Base-by-base conservation (phyloP, 2,113 vertebrate species). In the Hippocampus abdominalis region DNA sequence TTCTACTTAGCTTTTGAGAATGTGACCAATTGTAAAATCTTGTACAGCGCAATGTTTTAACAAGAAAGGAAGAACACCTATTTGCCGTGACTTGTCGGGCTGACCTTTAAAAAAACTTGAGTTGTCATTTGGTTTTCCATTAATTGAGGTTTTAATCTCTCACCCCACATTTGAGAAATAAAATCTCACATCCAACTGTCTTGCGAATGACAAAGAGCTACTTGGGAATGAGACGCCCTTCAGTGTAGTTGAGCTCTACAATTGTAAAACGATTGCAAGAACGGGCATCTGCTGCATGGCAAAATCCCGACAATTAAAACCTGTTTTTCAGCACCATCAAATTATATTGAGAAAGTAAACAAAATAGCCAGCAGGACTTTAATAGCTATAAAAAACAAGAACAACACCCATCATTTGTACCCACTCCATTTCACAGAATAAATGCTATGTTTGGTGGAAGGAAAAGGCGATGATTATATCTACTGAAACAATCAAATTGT, bases 241-340 rank as follows among this genome's bases (percentile, higher is more conserved):
- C 76, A 53, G 8, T 72, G 54, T 66, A 80, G 73, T 9, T 70
- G 21, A 69, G 67, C 51, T 72, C 39, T 73, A 48, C 62, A 77
- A 81, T 75, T 63, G 77, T 70, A 68, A 72, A 74, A 73, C 77
- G 79, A 77, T 75, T 46, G 73, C 75, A 76, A 40, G 59, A 56
- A 78, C 48, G 2, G 65, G 54, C 48, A 39, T 81, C 44, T 76
- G 44, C 66, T 42, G 63, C 32, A 44, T 44, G 42, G 68, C 64
- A 68, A 66, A 75, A 73, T 68, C 62, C 36, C 66, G 54, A 48
- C 70, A 36, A 61, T 44, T 39, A 44, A 40, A 16, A 25, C 40
- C 21, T 7, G 59, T 61, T 29, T 18, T 61, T 27, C 54, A 25
- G 27, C 12, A 57, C 23, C 23, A 27, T 54, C 51, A 20, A 2